Base-by-base conservation (phyloP, 1,140 invertebrate genomes). In the Lethocerus indicus region DNA sequence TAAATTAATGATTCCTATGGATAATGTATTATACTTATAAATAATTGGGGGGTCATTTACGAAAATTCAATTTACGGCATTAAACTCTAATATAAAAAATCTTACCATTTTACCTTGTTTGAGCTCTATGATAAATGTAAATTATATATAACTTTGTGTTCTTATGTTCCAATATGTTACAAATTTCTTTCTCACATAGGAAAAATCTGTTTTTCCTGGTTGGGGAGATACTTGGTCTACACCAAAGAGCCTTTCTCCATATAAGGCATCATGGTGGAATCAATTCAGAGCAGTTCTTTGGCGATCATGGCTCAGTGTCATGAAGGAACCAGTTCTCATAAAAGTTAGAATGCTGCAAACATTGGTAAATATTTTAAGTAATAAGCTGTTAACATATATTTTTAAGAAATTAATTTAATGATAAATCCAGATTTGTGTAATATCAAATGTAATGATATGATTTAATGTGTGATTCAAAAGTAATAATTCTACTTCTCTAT, bases 231-330 rank as follows among this genome's bases (percentile, higher is more conserved):
- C 46, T 12, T 52, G 51, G 51, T 13, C 13, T 18, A n/a, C 39
- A 24, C 47, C 32, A 20, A 44, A 24, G 25, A 24, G 45, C 23
- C 37, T 61, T 60, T 76, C 73, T 2, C 71, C 75, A 5, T 94
- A 92, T 67, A 89, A 87, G 67, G 85, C 83, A 9, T 76, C 75
- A 1, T 95, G 88, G 86, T 80, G 73, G 47, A 76, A 77, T 51
- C 93, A 97, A 66, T 92, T 96, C 63, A 64, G 73, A 6, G 87
- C 85, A 0, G 78, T 97, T 2, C 66, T 93, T 2, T 94, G 89
- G 89, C 68, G 92, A 42, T 90, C 86, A 13, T 92, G 83, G 79
- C 64, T 93, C 7, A 82, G 78, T 35, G 75, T 89, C 21, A 74
- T 87, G 12, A 87, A 93, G 61, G 90, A 96, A 61, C 90, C 89